These are phyloP conservation scores for Coturnix japonica DNA, from an alignment of 2,113 vertebrate species.

Conservation along the genomic window DNA sequence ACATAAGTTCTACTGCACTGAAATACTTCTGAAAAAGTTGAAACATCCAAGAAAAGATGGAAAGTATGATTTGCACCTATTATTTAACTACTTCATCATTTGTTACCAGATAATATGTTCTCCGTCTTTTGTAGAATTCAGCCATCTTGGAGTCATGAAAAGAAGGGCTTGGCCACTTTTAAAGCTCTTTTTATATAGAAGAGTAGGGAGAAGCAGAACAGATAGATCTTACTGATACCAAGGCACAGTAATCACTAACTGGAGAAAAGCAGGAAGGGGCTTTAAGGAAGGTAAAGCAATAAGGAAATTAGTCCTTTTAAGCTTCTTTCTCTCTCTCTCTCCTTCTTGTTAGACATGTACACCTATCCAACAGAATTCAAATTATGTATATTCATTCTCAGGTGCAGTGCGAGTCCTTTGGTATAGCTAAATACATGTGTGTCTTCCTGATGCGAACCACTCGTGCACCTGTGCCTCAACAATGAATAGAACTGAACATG, in stretches of 20 bases:
- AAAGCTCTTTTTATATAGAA: not conserved
- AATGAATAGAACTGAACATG: not conserved
- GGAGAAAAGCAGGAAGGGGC: not conserved
- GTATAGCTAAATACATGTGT: accelerated
- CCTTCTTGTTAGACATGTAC: not conserved
- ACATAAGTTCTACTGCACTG: not conserved
- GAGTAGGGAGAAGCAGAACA: not conserved
- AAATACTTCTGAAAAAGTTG: conserved; percentile 1
- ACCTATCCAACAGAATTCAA: not conserved
- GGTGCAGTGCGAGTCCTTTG: not conserved
- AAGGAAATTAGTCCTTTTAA: not conserved
- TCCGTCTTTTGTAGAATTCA: not conserved
- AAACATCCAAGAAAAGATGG: not conserved
- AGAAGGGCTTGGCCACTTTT: not conserved
- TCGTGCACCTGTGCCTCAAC: not conserved
- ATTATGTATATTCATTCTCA: accelerated
- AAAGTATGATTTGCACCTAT: not conserved
- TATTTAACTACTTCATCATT: conserved; percentile 1
- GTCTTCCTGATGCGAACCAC: not conserved
- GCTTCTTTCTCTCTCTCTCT: not conserved
- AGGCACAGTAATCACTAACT: not conserved
- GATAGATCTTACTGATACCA: not conserved
- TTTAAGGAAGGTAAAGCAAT: not conserved
- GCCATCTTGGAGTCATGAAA: not conserved
- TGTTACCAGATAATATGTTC: not conserved